Conservation (phyloP, 30 jellyfish, hydroid and myxozoan genomes). For the Chironex yamaguchii region DNA sequence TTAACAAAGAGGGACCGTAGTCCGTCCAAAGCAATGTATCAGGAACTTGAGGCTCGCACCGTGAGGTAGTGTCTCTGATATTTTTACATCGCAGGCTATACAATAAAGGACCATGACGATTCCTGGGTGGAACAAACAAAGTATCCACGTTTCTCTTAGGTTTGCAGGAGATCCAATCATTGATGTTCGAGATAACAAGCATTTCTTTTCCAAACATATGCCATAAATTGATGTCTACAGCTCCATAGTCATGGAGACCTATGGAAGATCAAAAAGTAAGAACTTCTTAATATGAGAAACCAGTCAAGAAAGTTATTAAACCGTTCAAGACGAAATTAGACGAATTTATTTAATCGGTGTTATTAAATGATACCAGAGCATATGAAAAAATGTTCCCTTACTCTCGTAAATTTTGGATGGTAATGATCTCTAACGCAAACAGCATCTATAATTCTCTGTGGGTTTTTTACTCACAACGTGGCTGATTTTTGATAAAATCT, state of each 20-base stretch:
- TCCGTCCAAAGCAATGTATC: slow-evolving; percentile 81
- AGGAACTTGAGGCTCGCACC: slow-evolving; percentile 76
- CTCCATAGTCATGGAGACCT: slow-evolving; percentile 75
- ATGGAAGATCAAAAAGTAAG: too few species aligned
- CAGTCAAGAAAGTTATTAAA: too few species aligned
- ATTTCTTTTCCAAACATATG: slow-evolving; percentile 81
- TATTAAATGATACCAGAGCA: too few species aligned
- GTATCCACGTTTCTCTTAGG: slow-evolving; percentile 53
- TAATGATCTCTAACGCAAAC: too few species aligned
- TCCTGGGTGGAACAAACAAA: slow-evolving; percentile 66
- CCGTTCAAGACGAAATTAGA: too few species aligned
- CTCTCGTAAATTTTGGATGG: too few species aligned
- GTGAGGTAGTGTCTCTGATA: slow-evolving; percentile 74
- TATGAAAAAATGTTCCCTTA: too few species aligned
- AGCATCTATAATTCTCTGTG: too few species aligned
- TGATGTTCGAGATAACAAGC: slow-evolving; percentile 70
- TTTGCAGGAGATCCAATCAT: slow-evolving; percentile 85
- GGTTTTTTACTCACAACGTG: too few species aligned
- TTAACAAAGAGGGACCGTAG: slow-evolving; percentile 75
- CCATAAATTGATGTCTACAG: slow-evolving; percentile 80
- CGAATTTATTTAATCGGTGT: too few species aligned
- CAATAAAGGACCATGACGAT: slow-evolving; percentile 31
- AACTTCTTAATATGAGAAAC: too few species aligned
- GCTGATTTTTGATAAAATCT: too few species aligned
- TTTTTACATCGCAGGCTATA: slow-evolving; percentile 60